These are phyloP conservation scores for Carcina quercana DNA, from an alignment of 2,888 invertebrate species.

Conservation along the genomic window DNA sequence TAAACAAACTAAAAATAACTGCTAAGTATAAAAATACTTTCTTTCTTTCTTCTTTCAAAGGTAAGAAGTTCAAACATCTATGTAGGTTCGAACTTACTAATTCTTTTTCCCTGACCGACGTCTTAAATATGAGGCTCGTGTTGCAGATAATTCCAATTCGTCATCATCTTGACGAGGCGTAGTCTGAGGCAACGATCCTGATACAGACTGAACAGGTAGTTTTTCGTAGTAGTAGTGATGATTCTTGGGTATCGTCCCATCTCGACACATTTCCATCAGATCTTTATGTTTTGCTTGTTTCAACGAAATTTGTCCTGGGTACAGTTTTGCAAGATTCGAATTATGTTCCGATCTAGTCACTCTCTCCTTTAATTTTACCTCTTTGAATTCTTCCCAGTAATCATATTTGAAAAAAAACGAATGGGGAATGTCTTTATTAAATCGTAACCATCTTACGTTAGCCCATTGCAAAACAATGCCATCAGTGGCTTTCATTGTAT, in stretches of 20 bases:
- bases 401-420: conserved; percentile 6
- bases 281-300: conserved; percentile 6
- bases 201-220: neutral
- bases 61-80: too few species aligned
- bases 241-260: conserved; percentile 5
- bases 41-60: too few species aligned
- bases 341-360: conserved; percentile 1
- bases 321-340: conserved; percentile 2
- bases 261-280: conserved; percentile 6
- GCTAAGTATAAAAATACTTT: too few species aligned
- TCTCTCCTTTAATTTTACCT: too few species aligned
- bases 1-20: too few species aligned
- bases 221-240: conserved; percentile 4
- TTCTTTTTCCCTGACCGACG: conserved; percentile 4
- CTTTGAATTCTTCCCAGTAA: conserved; percentile 8
- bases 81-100: too few species aligned
- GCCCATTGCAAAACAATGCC: conserved; percentile 3
- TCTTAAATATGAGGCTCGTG: conserved; percentile 8
- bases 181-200: neutral
- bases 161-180: conserved; percentile 6
- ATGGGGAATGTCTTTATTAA: conserved; percentile 5
- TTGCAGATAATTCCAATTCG: conserved; percentile 10
- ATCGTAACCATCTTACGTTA: conserved; percentile 7
- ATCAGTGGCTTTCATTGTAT: conserved; percentile 2
- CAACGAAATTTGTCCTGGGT: conserved; percentile 1